Base-by-base conservation (phyloP, 2,797 vertebrate species). In the Sebastes kiyomatsui region DNA sequence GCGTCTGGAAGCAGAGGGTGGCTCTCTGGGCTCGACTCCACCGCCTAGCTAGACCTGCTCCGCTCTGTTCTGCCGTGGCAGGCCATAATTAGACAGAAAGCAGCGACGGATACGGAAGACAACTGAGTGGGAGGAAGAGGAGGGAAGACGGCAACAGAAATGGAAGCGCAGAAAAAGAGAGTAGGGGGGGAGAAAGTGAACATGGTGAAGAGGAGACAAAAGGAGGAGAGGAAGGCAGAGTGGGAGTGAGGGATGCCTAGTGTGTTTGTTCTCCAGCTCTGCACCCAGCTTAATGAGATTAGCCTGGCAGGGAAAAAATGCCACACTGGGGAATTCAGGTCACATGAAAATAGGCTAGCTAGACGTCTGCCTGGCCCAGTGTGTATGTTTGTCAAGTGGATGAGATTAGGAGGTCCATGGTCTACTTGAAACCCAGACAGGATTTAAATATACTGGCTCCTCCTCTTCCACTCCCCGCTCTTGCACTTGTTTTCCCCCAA, bases 341-440 rank as follows among this genome's bases (percentile, higher is more conserved):
- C 96, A 96, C 91, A 95, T 95, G 95, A 93, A 96, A 96, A 96
- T 95, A 94, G 92, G 93, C 92, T 93, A 95, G 93, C 93, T 92
- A 95, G 94, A 96, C 93, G 91, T 95, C 95, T 95, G 95, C 92
- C 93, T 90, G 86, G 90, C 89, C 88, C 80, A 87, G 91, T 88
- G 90, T 93, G 88, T 93, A 82, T 94, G 91, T 94, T 92, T 94
- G 88, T 93, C 91, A 92, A 95, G 91, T 91, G 91, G 93, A 94
- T 94, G 89, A 94, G 93, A 94, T 94, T 95, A 94, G 93, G 90
- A 93, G 89, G 90, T 92, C 91, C 87, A 77, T 82, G 86, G 86
- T 93, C 91, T 91, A 93, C 90, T 93, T 93, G 92, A 92, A 94
- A 93, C 90, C 92, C 93, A 95, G 93, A 94, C 93, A 91, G 93